phyloP scores from a whole-genome alignment of 2,888 invertebrate species.

The Oscheius sp. region DNA sequence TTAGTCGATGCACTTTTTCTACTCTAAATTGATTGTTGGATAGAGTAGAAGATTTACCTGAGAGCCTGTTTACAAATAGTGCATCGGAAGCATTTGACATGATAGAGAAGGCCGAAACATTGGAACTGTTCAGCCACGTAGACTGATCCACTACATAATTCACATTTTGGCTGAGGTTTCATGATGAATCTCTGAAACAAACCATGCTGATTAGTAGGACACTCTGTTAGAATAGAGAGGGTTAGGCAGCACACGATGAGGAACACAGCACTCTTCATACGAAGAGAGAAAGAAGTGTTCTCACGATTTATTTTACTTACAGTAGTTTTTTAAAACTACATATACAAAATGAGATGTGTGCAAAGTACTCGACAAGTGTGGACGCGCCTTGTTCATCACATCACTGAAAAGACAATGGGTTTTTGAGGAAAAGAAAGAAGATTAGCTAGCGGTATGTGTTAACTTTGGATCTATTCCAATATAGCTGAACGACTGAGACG shows the following conservation, averaged over 20 bases:
- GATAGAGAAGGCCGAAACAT: slow-evolving; percentile 55
- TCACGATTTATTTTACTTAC: not conserved
- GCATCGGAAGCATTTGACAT: slow-evolving; percentile 59
- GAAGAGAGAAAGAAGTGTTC: not conserved
- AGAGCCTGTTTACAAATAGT: slow-evolving; percentile 51
- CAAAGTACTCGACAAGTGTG: not conserved
- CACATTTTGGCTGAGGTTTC: slow-evolving; percentile 49
- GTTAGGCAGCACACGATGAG: not conserved
- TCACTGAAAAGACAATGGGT: slow-evolving; percentile 5
- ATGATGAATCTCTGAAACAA: slow-evolving; percentile 52
- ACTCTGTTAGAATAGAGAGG: slow-evolving; percentile 1
- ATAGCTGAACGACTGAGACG: not conserved
- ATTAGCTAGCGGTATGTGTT: not conserved
- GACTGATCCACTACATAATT: slow-evolving; percentile 49
- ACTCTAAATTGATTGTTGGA: slow-evolving; percentile 36
- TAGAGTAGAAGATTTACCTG: slow-evolving; percentile 37
- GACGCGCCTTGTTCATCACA: not conserved
- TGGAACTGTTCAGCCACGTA: slow-evolving; percentile 59
- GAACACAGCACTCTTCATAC: slow-evolving; percentile 13
- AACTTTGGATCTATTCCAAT: not conserved
- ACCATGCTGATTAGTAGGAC: slow-evolving; percentile 28
- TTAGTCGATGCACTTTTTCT: slow-evolving; percentile 48
- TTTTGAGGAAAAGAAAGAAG: not conserved
- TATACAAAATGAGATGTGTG: slow-evolving; percentile 1
- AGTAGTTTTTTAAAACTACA: slow-evolving; percentile 6